phyloP scores from a whole-genome alignment of 2,888 invertebrate species.

The Agriopis aurantiaria region DNA sequence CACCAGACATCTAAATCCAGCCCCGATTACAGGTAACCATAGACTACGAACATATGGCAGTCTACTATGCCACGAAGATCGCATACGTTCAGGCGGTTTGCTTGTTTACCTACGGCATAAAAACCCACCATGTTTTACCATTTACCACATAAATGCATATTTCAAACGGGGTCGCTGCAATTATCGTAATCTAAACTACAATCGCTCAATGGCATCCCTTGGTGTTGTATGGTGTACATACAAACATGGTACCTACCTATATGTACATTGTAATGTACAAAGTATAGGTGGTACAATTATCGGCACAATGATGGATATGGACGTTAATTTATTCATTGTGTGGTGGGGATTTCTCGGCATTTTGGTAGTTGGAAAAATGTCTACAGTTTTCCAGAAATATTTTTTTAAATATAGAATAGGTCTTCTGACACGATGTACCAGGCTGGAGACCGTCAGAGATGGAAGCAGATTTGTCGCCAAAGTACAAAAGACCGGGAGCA shows the following conservation, averaged over 20 bases:
- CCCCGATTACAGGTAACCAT: no score
- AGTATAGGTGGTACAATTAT: conserved; percentile 44
- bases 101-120: not conserved
- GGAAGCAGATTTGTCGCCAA: no score
- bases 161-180: conserved; percentile 26
- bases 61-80: no score
- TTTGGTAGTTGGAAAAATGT: not conserved
- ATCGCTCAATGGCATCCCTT: conserved; percentile 27
- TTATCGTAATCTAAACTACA: conserved; percentile 36
- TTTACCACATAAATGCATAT: conserved; percentile 24
- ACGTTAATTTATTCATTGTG: conserved; percentile 51
- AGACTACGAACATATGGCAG: no score
- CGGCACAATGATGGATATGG: conserved; percentile 48
- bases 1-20: no score
- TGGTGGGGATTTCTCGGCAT: conserved; percentile 9
- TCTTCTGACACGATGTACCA: no score
- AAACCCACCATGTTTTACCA: not conserved
- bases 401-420: no score
- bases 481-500: no score
- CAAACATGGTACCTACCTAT: no score
- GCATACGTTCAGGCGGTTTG: no score
- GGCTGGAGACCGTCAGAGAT: no score
- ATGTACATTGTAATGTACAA: conserved; percentile 22
- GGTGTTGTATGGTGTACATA: conserved; percentile 28
- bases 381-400: not conserved